Conservation (phyloP, 2,797 vertebrate genomes). For the Dallia pectoralis region DNA sequence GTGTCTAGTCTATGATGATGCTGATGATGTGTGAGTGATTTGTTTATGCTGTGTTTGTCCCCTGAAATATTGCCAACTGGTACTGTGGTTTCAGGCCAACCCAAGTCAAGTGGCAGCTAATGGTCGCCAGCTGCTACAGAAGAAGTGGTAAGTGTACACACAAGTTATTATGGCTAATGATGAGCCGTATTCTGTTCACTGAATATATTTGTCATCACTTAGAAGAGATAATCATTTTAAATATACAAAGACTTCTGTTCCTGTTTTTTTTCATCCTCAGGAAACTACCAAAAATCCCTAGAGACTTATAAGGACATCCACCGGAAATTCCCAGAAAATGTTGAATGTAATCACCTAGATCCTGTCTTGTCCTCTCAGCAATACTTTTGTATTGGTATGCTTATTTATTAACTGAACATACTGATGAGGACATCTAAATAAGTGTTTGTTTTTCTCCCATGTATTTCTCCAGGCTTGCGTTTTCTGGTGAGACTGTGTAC, state of each 20-base stretch:
- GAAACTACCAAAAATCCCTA: conserved; percentile 95
- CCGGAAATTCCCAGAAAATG: conserved; percentile 91
- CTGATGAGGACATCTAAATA: neutral
- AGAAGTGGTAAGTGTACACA: conserved; percentile 84
- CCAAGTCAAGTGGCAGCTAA: conserved; percentile 93
- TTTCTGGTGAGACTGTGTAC: conserved; percentile 93
- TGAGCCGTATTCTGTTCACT: neutral
- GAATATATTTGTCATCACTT: neutral
- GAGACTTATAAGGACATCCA: conserved; percentile 95
- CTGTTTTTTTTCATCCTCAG: conserved; percentile 60
- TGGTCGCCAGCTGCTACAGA: conserved; percentile 95
- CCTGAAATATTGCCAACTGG: neutral
- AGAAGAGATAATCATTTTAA: too few relatives aligned
- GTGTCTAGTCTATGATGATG: too few relatives aligned
- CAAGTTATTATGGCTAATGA: neutral
- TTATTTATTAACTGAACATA: neutral
- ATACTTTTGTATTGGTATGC: neutral
- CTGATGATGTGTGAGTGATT: neutral
- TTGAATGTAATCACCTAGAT: conserved; percentile 83
- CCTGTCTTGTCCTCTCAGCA: neutral
- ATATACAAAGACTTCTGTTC: neutral
- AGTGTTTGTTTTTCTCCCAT: conserved; percentile 18
- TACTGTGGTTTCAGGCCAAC: conserved; percentile 76
- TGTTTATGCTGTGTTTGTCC: neutral
- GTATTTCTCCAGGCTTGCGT: conserved; percentile 79